Evolutionary conservation across 2,113 vertebrate species (phyloP).

Genomic region (Otis tarda): DNA sequence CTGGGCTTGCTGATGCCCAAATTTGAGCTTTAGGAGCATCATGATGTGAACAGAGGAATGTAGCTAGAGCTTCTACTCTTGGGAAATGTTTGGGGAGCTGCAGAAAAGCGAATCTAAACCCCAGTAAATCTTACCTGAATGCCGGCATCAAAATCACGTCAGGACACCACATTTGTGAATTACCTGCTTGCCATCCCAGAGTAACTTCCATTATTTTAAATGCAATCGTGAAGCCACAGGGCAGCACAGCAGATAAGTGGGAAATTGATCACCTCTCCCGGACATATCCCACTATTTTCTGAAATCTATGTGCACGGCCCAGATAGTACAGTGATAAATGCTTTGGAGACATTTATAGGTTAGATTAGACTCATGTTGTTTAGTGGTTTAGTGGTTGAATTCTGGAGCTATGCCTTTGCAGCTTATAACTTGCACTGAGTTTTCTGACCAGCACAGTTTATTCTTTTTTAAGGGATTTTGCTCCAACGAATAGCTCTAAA

Average conservation of each 20-base stretch:
- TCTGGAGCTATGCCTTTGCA: neutral
- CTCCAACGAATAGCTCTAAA: neutral
- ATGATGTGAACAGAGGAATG: neutral
- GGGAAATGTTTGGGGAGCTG: neutral
- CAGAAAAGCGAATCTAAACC: neutral
- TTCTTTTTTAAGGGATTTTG: neutral
- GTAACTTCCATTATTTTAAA: slow-evolving; percentile 1
- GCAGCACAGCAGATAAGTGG: neutral
- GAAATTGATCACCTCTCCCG: neutral
- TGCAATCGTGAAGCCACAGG: neutral
- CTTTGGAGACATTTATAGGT: neutral
- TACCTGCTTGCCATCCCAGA: neutral
- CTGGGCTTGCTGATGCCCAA: neutral
- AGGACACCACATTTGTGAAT: neutral
- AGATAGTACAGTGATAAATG: neutral
- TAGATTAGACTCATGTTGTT: neutral
- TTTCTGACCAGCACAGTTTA: neutral
- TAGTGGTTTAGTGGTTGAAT: neutral
- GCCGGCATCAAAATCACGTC: neutral
- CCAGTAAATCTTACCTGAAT: neutral
- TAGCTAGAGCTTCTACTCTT: neutral
- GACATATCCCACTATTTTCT: neutral
- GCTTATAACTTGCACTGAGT: neutral
- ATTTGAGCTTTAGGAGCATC: neutral
- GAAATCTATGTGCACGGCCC: neutral